Base-by-base conservation (phyloP, 2,113 vertebrate genomes). In the Alaudala cheleensis region DNA sequence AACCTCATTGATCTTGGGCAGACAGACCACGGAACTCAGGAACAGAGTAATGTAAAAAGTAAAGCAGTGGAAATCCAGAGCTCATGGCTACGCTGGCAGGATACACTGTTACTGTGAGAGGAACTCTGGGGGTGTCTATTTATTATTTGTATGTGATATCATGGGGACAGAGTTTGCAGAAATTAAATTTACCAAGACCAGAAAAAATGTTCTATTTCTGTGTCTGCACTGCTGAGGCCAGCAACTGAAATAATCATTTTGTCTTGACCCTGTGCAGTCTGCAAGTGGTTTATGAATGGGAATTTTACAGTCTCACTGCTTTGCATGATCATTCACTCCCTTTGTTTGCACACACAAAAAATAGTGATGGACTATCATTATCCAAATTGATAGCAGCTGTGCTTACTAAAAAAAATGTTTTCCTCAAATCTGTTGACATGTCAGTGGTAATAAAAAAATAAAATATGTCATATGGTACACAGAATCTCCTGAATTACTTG, bases 321-420 rank as follows among this genome's bases (percentile, higher is more conserved):
- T 96, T 96, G 89, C 82, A 94, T 91, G 94, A 95, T 76, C 81
- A 96, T 88, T 88, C 76, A 57, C 71, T 96, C 53, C 57, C 66
- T 87, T 88, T 96, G 86, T 97, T 93, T 96, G 88, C 85, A 81
- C 62, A 91, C 70, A 95, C 86, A 93, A 97, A 94, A 97, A 97
- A 96, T 97, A 89, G 94, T 97, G 96, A 97, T 77, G 96, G 97
- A 96, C 96, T 97, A 91, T 98, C 97, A 97, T 98, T 98, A 98
- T 81, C 96, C 94, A 98, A 98, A 97, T 97, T 98, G 97, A 96
- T 96, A 98, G 96, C 97, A 98, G 98, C 97, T 98, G 97, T 97
- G 98, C 98, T 97, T 97, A 96, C 95, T 97, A 37, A 37, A 93
- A 96, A 96, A 97, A 97, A 87, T 78, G 39, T 81, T 95, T 97